Conservation (phyloP, 2,888 invertebrate genomes). For the Siphlonurus alternatus region DNA sequence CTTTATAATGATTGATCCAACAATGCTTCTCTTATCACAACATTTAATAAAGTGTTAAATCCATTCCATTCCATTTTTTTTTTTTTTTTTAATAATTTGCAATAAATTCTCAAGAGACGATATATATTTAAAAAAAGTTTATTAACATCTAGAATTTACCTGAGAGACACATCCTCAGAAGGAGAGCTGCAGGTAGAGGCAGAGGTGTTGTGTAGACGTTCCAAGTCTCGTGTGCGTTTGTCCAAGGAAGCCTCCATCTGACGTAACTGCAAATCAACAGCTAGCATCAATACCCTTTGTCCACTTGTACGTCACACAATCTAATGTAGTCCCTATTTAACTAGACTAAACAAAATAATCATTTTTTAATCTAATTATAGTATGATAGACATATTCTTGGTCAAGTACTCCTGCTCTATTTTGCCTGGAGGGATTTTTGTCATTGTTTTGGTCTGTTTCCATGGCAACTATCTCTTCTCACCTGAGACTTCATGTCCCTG, state of each 20-base stretch:
- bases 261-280: conserved; percentile 35
- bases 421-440: too few relatives aligned
- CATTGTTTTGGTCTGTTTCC: too few relatives aligned
- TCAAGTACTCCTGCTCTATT: too few relatives aligned
- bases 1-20: too few relatives aligned
- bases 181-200: conserved; percentile 50
- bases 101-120: neutral
- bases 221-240: conserved; percentile 52
- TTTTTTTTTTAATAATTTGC: neutral
- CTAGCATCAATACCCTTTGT: too few relatives aligned
- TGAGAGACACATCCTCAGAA: conserved; percentile 61
- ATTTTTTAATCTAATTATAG: too few relatives aligned
- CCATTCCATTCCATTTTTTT: too few relatives aligned
- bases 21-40: too few relatives aligned
- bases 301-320: too few relatives aligned
- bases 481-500: conserved; percentile 28
- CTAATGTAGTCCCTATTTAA: neutral
- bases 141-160: conserved; percentile 12
- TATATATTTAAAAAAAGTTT: neutral
- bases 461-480: too few relatives aligned
- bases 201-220: conserved; percentile 48
- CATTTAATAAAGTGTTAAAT: too few relatives aligned
- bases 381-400: too few relatives aligned
- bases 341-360: neutral
- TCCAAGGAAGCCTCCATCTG: conserved; percentile 50